phyloP scores from a whole-genome alignment of 2,113 vertebrate species.

The Chionis minor region DNA sequence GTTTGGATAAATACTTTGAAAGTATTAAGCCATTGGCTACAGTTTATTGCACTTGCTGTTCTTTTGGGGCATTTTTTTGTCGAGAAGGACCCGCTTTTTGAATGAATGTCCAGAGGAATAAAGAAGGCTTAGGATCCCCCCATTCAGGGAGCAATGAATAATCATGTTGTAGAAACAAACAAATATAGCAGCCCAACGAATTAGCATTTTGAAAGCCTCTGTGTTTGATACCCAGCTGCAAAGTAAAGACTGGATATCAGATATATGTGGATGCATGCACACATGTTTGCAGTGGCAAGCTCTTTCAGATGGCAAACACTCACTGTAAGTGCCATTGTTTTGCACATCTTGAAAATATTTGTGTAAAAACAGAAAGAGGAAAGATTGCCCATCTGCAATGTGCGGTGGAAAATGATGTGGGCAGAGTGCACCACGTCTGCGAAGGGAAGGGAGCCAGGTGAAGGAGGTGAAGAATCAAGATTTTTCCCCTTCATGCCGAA shows the following conservation, averaged over 20 bases:
- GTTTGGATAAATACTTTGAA: background rate
- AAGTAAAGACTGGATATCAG: background rate
- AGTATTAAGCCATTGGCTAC: background rate
- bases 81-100: background rate
- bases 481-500: background rate
- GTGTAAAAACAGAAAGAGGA: background rate
- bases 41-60: background rate
- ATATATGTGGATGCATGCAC: background rate
- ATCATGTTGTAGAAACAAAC: conserved; percentile 3
- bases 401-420: background rate
- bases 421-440: background rate
- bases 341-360: conserved; percentile 1
- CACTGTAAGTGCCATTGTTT: background rate
- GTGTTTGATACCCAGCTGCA: background rate
- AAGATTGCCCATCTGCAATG: background rate
- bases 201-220: conserved; percentile 40
- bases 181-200: background rate
- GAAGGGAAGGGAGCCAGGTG: background rate
- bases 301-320: conserved; percentile 30
- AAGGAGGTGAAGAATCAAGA: background rate
- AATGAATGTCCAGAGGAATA: background rate
- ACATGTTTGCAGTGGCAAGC: background rate
- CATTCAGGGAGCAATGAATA: background rate
- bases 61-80: background rate
- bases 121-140: background rate